Evolutionary conservation across 2,797 vertebrate genomes (phyloP), one percentile per base, ranked within the genome.

Genomic region (Pseudochaenichthys georgianus): DNA sequence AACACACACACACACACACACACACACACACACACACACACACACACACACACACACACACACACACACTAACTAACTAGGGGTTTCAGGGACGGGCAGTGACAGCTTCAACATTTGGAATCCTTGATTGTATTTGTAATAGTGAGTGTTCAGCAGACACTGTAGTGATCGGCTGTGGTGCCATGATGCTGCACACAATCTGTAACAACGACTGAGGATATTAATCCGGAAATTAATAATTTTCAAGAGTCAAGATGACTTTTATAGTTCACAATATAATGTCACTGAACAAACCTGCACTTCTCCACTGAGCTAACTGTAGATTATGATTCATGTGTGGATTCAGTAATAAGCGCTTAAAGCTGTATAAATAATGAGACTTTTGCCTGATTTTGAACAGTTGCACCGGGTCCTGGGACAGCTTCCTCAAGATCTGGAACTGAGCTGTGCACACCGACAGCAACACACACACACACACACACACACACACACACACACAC

Each of bases 351-450:
- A 58, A 55, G 3, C 48, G 55, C 62, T 84, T 59, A 83, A 83
- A 60, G 45, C 63, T 41, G 54, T 83, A 84, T 75, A 53, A 80
- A 77, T 64, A 89, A 5, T 52, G 43, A 41, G 2, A 15, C 11
- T 38, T 75, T 82, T 82, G 71, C 73, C 28, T 60, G 70, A 58
- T 31, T 74, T 75, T 68, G 53, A 75, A 78, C 42, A 50, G 59
- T 78, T 82, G 64, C 52, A 34, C 19, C 19, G 19, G 19, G 19
- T 19, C 19, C 19, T 19, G 19, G 19, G 19, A 19, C 19, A 19
- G 19, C 19, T 19, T 19, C 19, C 19, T 19, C 19, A 19, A 19
- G 19, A 19, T 19, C 19, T 19, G 19, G 19, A 19, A 19, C 19
- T 19, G 19, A 19, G 19, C 19, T 19, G 19, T 19, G 19, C 19